Evolutionary conservation across 2,888 invertebrate species (phyloP).

Genomic region (Pocota personata): DNA sequence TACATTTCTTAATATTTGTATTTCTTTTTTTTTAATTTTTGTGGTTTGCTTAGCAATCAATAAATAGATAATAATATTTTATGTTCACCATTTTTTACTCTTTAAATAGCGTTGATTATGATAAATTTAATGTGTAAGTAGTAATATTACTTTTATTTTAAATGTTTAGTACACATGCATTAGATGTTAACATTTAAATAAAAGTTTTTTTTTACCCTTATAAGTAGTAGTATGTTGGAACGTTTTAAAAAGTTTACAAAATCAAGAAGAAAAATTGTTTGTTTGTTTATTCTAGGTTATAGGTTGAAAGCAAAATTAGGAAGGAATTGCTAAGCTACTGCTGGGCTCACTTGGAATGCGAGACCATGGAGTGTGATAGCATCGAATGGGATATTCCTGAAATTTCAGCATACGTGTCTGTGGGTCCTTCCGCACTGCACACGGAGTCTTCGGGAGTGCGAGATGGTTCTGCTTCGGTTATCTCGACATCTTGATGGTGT

Average conservation of each 20-base stretch:
- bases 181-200: conserved; percentile 65
- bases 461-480: conserved; percentile 91
- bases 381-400: conserved; percentile 82
- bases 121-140: conserved; percentile 64
- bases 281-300: conserved; percentile 28
- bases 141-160: conserved; percentile 41
- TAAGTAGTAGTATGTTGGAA: conserved; percentile 41
- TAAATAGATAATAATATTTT: conserved; percentile 51
- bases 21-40: conserved; percentile 43
- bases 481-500: conserved; percentile 86
- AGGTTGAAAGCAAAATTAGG: conserved; percentile 44
- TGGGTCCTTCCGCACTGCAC: conserved; percentile 93
- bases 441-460: conserved; percentile 95
- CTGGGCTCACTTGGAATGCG: conserved; percentile 77
- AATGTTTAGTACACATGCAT: conserved; percentile 65
- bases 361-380: conserved; percentile 81
- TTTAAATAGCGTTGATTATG: conserved; percentile 68
- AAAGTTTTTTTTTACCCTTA: conserved; percentile 49
- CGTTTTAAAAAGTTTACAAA: conserved; percentile 58
- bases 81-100: conserved; percentile 47
- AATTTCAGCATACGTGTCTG: conserved; percentile 83
- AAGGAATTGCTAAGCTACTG: conserved; percentile 31
- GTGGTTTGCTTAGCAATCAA: conserved; percentile 70
- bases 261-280: conserved; percentile 28
- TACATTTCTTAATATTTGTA: conserved; percentile 54